Conservation (phyloP, 2,888 invertebrate species). For the Diaprepes abbreviatus region DNA sequence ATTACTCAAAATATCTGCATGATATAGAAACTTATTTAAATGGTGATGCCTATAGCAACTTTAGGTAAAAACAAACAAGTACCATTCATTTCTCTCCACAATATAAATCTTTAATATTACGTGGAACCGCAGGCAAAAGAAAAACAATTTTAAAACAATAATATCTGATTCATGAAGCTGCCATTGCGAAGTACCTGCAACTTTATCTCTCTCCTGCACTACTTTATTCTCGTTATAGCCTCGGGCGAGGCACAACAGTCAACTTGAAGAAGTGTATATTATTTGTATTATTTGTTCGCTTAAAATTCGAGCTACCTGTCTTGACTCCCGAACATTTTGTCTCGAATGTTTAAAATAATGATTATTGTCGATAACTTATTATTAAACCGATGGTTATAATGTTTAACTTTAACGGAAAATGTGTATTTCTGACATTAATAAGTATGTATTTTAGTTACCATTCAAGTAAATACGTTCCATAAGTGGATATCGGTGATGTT, state of each 20-base stretch:
- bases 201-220: not conserved
- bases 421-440: not conserved
- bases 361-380: conserved; percentile 2
- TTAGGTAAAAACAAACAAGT: too few relatives aligned
- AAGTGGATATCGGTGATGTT: not conserved
- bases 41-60: too few relatives aligned
- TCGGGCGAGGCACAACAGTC: not conserved
- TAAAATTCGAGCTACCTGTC: conserved; percentile 1
- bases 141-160: not conserved
- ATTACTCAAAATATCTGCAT: too few relatives aligned
- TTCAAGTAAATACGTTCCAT: not conserved
- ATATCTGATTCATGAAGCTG: not conserved
- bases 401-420: conserved; percentile 6
- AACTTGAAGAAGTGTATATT: too few relatives aligned
- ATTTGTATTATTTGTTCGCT: not conserved
- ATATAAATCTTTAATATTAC: too few relatives aligned
- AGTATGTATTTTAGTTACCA: not conserved
- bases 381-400: not conserved
- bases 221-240: not conserved
- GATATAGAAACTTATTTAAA: too few relatives aligned
- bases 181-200: not conserved
- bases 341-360: not conserved
- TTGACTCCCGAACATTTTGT: not conserved
- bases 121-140: not conserved
- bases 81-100: too few relatives aligned